phyloP scores from a whole-genome alignment of 2,797 vertebrate species.

The Avahi laniger region DNA sequence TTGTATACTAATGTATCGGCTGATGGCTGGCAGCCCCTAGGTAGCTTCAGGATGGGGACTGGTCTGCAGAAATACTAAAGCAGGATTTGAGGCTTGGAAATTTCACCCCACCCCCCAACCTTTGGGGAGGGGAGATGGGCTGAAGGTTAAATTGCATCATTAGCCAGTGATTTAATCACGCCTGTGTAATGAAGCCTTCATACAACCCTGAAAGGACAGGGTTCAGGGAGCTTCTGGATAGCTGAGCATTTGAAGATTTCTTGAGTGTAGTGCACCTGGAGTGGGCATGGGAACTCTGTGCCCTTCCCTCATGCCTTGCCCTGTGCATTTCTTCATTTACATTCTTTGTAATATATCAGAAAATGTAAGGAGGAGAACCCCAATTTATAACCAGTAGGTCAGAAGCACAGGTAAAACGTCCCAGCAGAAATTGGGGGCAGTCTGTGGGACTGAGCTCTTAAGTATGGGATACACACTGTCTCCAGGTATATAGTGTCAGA shows the following conservation, averaged over 20 bases:
- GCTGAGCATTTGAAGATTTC: neutral
- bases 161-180: neutral
- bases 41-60: neutral
- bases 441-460: neutral
- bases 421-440: neutral
- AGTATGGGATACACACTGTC: neutral
- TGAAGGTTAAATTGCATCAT: neutral
- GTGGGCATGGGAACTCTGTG: neutral
- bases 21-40: too few species aligned
- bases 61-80: neutral
- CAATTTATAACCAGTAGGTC: neutral
- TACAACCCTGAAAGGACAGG: neutral
- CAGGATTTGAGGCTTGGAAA: neutral
- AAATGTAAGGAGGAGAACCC: neutral
- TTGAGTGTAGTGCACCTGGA: neutral
- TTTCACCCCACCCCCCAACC: neutral
- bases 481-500: neutral
- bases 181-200: neutral
- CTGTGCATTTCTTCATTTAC: neutral
- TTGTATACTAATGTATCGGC: neutral
- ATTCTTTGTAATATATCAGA: neutral
- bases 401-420: neutral
- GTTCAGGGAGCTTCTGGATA: neutral
- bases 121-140: neutral
- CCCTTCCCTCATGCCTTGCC: neutral